Evolutionary conservation across 2,888 invertebrate species (phyloP).

Genomic region (Cryptocephalus primarius): DNA sequence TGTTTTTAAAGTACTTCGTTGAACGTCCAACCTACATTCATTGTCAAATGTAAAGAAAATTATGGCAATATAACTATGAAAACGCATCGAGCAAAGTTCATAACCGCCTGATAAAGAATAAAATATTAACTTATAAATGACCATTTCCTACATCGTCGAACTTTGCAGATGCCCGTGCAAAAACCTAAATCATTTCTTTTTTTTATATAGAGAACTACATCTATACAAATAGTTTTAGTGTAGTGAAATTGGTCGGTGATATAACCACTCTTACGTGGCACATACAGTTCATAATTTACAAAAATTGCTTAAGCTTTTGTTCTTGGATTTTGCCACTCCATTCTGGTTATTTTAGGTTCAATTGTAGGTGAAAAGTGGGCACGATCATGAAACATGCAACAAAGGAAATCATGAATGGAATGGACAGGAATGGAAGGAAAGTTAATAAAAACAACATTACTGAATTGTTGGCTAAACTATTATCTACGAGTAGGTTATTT

Average conservation of each 20-base stretch:
- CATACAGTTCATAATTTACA: slow-evolving; percentile 12
- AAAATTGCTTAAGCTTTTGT: slow-evolving; percentile 4
- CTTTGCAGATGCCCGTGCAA: slow-evolving; percentile 4
- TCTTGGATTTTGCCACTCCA: slow-evolving; percentile 5
- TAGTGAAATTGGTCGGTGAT: slow-evolving; percentile 33
- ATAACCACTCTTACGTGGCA: slow-evolving; percentile 21
- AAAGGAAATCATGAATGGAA: too few relatives aligned
- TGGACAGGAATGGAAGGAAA: too few relatives aligned
- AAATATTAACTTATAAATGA: too few relatives aligned
- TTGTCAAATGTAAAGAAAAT: slow-evolving; percentile 9
- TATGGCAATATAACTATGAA: slow-evolving; percentile 14
- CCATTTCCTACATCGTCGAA: not conserved
- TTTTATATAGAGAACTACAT: slow-evolving; percentile 13
- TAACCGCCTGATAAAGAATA: not conserved
- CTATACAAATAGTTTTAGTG: slow-evolving; percentile 25
- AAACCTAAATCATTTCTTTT: slow-evolving; percentile 3
- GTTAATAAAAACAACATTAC: too few relatives aligned
- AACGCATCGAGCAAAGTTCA: slow-evolving; percentile 9
- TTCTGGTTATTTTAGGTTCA: too few relatives aligned
- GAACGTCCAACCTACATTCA: too few relatives aligned
- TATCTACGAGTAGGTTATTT: too few relatives aligned
- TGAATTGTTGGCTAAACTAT: too few relatives aligned
- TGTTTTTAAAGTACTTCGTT: too few relatives aligned
- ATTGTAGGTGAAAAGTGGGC: too few relatives aligned
- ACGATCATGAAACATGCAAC: too few relatives aligned